Percentiles rank a stretch among this genome's conserved stretches.
Conservation (phyloP, 1,140 invertebrate species). For the Tribolium castaneum region DNA sequence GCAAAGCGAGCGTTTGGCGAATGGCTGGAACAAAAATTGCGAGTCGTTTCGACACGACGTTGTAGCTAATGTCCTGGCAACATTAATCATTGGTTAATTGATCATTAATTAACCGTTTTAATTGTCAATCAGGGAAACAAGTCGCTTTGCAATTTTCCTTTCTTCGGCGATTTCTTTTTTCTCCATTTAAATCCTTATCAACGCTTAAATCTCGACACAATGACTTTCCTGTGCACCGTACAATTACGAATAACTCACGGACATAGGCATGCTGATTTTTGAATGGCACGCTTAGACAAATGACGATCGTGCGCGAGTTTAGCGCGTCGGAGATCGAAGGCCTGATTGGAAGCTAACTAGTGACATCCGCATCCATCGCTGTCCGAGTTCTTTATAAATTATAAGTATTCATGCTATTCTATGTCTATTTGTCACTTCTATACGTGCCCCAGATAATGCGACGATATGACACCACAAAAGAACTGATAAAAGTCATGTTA, state of each 20-base stretch:
- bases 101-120: slow-evolving; percentile 7
- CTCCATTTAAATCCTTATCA: slow-evolving; percentile 20
- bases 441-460: slow-evolving; percentile 45
- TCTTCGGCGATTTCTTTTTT: slow-evolving; percentile 1
- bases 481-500: slow-evolving; percentile 18
- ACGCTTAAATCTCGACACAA: slow-evolving; percentile 13
- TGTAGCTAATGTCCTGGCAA: not conserved
- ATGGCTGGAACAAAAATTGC: no score
- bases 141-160: not conserved
- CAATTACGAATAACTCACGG: slow-evolving; percentile 33
- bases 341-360: slow-evolving; percentile 50
- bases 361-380: slow-evolving; percentile 54
- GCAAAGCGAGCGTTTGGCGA: no score
- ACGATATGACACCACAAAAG: slow-evolving; percentile 22
- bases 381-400: slow-evolving; percentile 49
- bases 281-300: slow-evolving; percentile 50
- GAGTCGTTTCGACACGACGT: no score
- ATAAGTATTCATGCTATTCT: slow-evolving; percentile 52
- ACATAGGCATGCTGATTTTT: slow-evolving; percentile 46
- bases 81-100: not conserved
- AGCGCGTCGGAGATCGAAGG: slow-evolving; percentile 47
- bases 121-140: not conserved
- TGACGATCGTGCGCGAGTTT: slow-evolving; percentile 52
- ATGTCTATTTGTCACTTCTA: slow-evolving; percentile 53
- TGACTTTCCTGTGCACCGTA: slow-evolving; percentile 14